Evolutionary conservation across 2,797 vertebrate species (phyloP), one percentile per base, ranked within the genome.

Genomic region (Hozukius guyotensis): DNA sequence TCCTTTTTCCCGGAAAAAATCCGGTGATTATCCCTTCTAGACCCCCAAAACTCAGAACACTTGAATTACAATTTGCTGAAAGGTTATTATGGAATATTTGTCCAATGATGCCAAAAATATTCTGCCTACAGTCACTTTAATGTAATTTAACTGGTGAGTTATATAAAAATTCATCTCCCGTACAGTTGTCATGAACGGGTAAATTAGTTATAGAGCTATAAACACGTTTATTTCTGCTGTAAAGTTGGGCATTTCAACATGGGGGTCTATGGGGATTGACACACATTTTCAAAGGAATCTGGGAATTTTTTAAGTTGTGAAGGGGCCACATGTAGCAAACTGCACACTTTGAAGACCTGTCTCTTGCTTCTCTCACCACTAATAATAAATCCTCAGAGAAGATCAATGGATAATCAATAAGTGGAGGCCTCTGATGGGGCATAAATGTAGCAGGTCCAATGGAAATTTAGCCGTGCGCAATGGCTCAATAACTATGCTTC

Each of bases 331-430:
- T 27, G 25, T 11, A 74, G 56, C 22, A 36, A 80, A 66, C 38
- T 4, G 70, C 71, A 55, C 14, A 38, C 52, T 55, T 38, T 18
- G 55, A 38, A 38, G 36, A 38, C 36, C 36, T 13, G 36, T 38
- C 24, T 20, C 52, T 31, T 36, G 20, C 71, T 22, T 70, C 71
- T 71, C 55, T 34, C 71, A 75, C 49, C 27, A 12, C 72, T 25
- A 9, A 53, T 65, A 29, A 77, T 85, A 89, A 77, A 88, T 82
- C 70, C 73, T 38, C 22, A 34, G 32, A 42, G 27, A 20, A 53
- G 69, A 78, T 83, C 81, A 66, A 78, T 77, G 67, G 52, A 36
- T 65, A 63, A 88, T 93, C 78, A 59, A 83, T 89, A 71, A 14
- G 66, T 20, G 18, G 57, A 75, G 66, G 42, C 69, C 69, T 80